Evolutionary conservation across 2,888 invertebrate genomes (phyloP), one percentile per base, ranked within the genome.

Genomic region (Himalopsyche japonica): DNA sequence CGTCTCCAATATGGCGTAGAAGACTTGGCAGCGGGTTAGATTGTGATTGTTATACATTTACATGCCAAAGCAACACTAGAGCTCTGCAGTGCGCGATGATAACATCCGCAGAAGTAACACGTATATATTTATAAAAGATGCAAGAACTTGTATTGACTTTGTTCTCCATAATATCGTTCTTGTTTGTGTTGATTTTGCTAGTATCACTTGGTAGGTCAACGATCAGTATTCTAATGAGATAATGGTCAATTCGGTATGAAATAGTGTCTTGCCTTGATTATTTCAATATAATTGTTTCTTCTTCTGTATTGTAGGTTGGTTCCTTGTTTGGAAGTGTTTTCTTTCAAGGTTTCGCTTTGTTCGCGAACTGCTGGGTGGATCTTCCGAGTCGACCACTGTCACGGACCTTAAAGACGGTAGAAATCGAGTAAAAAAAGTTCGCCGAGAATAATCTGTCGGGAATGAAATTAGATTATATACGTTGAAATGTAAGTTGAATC

Each of bases 281-380:
- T 48, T 48, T 47, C 15, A 48, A 30, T 8, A 49, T 24, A 0
- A 6, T 15, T 70, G 3, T 30, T 70, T 27, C 15, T 30, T 15
- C 70, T 70, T 70, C 70, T 87, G 90, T 91, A 89, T 94, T 94
- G 2, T 91, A 98, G 97, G 97, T 89, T 98, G 97, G 97, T 97
- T 95, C 90, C 93, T 97, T 86, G 97, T 98, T 87, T 98, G 98
- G 98, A 97, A 96, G 91, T 94, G 97, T 87, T 97, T 98, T 90
- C 91, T 98, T 83, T 97, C 97, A 24, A 94, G 96, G 89, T 98
- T 98, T 90, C 94, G 95, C 88, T 96, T 98, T 89, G 96, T 98
- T 10, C 94, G 97, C 85, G 98, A 98, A 90, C 92, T 98, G 48
- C 90, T 97, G 86, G 97, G 96, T 89, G 95, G 95, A 88, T 93